Evolutionary conservation across 2,113 vertebrate genomes (phyloP).

Genomic region (Nothoprocta perdicaria): DNA sequence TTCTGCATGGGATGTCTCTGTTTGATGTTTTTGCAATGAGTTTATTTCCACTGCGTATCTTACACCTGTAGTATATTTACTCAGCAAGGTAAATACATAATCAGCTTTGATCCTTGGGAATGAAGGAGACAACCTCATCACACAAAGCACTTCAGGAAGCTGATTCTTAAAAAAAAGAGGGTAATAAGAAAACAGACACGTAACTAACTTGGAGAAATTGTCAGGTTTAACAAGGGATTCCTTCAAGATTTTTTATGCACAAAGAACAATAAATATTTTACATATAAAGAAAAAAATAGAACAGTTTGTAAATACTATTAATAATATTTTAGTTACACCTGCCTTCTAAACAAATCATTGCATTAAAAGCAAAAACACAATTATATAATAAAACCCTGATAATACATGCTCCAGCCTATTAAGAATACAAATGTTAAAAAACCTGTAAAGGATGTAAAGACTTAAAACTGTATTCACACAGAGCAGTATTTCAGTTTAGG

Average conservation of each 20-base stretch:
- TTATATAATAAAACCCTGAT: not conserved
- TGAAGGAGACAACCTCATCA: constrained; percentile 85
- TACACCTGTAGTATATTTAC: constrained; percentile 88
- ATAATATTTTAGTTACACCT: not conserved
- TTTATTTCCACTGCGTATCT: constrained; percentile 85
- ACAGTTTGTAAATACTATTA: not conserved
- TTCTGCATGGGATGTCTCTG: constrained; percentile 80
- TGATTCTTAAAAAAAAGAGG: constrained; percentile 67
- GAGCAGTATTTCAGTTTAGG: not conserved
- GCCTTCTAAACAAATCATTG: not conserved
- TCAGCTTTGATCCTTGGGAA: constrained; percentile 79
- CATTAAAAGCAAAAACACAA: not conserved
- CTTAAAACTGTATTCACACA: not conserved
- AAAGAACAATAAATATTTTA: not conserved
- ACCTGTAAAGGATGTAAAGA: not conserved
- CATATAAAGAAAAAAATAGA: not conserved
- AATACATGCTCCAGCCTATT: not conserved
- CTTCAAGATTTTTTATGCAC: not conserved
- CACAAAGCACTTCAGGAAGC: constrained; percentile 85
- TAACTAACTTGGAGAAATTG: constrained; percentile 8
- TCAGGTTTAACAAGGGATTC: not conserved
- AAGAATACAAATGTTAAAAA: not conserved
- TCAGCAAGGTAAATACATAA: constrained; percentile 85
- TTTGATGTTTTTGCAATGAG: constrained; percentile 72
- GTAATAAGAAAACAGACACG: constrained; percentile 24